Base-by-base conservation (phyloP, 1,140 invertebrate species). In the Bombyx mandarina region DNA sequence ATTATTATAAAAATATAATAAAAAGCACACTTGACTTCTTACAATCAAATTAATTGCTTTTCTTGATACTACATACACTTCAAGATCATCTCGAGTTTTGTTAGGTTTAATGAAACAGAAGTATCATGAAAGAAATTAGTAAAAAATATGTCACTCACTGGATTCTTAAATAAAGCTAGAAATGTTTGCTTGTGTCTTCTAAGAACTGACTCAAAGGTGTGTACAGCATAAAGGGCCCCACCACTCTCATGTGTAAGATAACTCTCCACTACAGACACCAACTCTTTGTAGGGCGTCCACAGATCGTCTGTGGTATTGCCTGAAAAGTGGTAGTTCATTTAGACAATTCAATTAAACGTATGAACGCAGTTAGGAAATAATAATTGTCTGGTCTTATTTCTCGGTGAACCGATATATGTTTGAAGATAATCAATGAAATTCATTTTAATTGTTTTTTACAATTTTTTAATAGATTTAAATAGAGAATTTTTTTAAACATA, bases 241-340 rank as follows among this genome's bases (percentile, higher is more conserved):
- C 89, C 88, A 47, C 91, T 88, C 61, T 91, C 90, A 46, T 91
- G 89, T 43, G 89, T 86, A n/a, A 97, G 86, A 62, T 94, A 92
- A 45, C 90, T 86, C 71, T 95, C 93, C 9, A 97, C 92, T 44
- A 93, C 89, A 52, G 86, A 90, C 59, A 93, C 91, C 9, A 98
- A 77, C 66, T 96, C 94, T 72, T 96, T 96, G 79, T 92, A 97
- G 7, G 95, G 94, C 61, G 94, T 94, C 96, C 96, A 98, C 85
- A 96, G 89, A 81, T 95, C 94, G 73, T 94, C 93, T 45, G 90
- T 90, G 53, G 88, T 89, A 44, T 75, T 81, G 9, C 80, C 86
- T 88, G 54, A 3, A 66, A 65, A 46, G 8, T 55, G 10, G 10
- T 53, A 54, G 56, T 45, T 47, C 10, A 60, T 56, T 43, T 42